Evolutionary conservation across 2,888 invertebrate genomes (phyloP).

Genomic region (Scrobipalpa atriplicella): DNA sequence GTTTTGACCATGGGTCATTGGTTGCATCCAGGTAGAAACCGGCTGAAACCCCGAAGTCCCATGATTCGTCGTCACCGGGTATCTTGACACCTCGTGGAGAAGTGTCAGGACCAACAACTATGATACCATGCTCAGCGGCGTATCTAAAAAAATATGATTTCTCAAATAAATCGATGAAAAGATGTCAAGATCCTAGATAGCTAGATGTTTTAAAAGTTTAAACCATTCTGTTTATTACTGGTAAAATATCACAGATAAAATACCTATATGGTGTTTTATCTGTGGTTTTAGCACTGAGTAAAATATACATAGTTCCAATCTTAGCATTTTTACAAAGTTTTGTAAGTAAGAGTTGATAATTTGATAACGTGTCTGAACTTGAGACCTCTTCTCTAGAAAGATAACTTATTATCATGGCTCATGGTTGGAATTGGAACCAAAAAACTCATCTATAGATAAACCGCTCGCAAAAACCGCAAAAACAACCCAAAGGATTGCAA

Average conservation of each 20-base stretch:
- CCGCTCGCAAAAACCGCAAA: no score
- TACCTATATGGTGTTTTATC: no score
- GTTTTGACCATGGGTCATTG: conserved; percentile 93
- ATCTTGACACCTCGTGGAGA: conserved; percentile 96
- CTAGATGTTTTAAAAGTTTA: no score
- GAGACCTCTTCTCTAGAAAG: not conserved
- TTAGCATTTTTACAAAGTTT: not conserved
- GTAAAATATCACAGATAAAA: no score
- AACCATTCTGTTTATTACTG: no score
- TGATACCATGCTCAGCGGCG: conserved; percentile 92
- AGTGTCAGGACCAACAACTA: conserved; percentile 97
- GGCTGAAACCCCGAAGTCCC: conserved; percentile 97
- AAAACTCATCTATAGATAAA: no score
- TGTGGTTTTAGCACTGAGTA: no score
- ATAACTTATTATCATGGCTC: not conserved
- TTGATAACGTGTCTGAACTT: not conserved
- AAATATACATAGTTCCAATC: not conserved
- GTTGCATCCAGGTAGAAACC: conserved; percentile 98
- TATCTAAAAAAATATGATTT: conserved; percentile 67
- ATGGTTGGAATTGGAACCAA: not conserved
- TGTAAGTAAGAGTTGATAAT: not conserved
- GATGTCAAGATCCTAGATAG: no score
- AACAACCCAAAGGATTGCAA: no score
- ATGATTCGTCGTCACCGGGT: conserved; percentile 94
- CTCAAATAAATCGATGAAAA: no score